These are phyloP conservation scores for Drosophila sp. DNA, from an alignment of 1,140 invertebrate species.

Conservation along the genomic window DNA sequence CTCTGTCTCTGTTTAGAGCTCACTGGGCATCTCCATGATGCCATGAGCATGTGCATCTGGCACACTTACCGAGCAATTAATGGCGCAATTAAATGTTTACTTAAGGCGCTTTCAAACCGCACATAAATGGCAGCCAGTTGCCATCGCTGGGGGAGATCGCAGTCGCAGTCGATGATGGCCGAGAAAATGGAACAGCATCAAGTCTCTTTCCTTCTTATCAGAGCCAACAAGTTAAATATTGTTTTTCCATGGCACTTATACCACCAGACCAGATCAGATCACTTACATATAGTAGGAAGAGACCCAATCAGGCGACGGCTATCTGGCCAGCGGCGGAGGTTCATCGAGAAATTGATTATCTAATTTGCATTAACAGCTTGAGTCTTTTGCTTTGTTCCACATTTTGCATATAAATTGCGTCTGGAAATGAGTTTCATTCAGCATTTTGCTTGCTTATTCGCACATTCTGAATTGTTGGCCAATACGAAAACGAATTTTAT, in stretches of 20 bases:
- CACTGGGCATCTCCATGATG: background rate
- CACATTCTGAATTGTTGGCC: constrained; percentile 4
- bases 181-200: background rate
- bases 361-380: constrained; percentile 33
- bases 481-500: background rate
- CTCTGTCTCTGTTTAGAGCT: background rate
- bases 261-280: constrained; percentile 1
- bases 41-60: constrained; percentile 69
- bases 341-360: background rate
- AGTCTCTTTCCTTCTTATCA: background rate
- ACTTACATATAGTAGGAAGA: constrained; percentile 9
- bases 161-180: background rate
- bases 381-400: background rate
- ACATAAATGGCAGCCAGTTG: constrained; percentile 61
- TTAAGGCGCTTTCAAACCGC: constrained; percentile 70
- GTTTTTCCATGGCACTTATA: background rate
- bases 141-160: constrained; percentile 36
- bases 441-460: background rate
- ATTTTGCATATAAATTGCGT: constrained; percentile 16
- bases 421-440: constrained; percentile 5
- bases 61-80: constrained; percentile 79
- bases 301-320: background rate
- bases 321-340: background rate
- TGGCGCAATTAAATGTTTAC: constrained; percentile 81
- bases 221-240: background rate